Base-by-base conservation (phyloP, 2,888 invertebrate species). In the Hedychridium roseum region DNA sequence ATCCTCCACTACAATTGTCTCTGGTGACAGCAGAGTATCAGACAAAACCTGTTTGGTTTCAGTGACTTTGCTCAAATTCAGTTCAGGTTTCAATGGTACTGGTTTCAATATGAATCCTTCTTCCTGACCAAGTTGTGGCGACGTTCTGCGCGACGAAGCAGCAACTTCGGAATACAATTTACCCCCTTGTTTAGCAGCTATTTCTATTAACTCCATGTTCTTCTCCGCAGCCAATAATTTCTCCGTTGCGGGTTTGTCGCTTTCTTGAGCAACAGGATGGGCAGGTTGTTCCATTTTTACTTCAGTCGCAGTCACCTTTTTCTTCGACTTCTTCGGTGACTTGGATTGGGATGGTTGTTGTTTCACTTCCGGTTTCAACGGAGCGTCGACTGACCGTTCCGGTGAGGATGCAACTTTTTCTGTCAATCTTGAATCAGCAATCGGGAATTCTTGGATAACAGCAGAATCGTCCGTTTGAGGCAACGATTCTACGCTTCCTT, bases 111-210 rank as follows among this genome's bases (percentile, higher is more conserved):
- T 43, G 1, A 56, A 40, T 2, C 58, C 43, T 50, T 79, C 76
- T 20, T 59, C 48, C 59, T 72, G 73, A 23, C 50, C 52, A 9
- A 47, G 37, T 61, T 73, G 78, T 9, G 82, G 81, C 15, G 82
- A 80, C 7, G 80, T 77, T 23, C 70, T 63, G 16, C 70, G 69
- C 40, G 79, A 80, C 28, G 76, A 66, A 12, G 86, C 85, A 4
- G 89, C 80, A 23, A 89, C 84, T 76, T 87, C 86, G 14, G 89
- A 89, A 66, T 89, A 89, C 0, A 89, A 87, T 76, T 88, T 89
- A 9, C 58, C 60, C 1, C 14, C 7, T 1, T 64, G 62, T 32
- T 43, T 61, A 11, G 6, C 15, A 15, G 15, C 0, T 40, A 32
- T 20, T 50, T 55, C 38, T 6, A 39, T 28, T 16, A 38, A 27